Evolutionary conservation across 2,113 vertebrate genomes (phyloP), one percentile per base, ranked within the genome.

Genomic region (Epinephelus lanceolatus): DNA sequence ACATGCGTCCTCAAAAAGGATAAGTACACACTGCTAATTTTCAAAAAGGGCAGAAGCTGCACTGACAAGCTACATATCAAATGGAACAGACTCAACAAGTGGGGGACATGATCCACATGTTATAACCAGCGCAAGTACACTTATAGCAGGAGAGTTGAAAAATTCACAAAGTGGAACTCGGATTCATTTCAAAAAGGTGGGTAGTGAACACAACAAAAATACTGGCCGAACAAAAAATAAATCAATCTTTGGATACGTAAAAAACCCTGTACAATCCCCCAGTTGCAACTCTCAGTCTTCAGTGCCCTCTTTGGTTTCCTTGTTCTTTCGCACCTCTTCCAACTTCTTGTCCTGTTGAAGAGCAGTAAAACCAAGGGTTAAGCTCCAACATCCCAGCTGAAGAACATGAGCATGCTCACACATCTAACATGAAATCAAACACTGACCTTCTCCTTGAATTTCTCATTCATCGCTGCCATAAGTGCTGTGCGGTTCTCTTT

Each of bases 281-380:
- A 7, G 25, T 92, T 83, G 83, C 77, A 88, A 72, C 85, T 76
- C 88, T 98, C 96, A 88, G 91, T 96, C 95, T 82, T 97, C 97
- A 53, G 80, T 71, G 37, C 80, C 95, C 7, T 98, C 97, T 97
- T 98, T 99, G 95, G 95, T 97, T 90, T 99, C 98, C 96, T 98
- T 99, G 94, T 98, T 98, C 96, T 97, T 99, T 83, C 98, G 94
- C 19, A 99, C 97, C 88, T 99, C 98, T 92, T 99, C 98, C 40
- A 97, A 83, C 63, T 99, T 98, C 96, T 99, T 99, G 92, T 99
- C 98, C 98, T 99, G 71, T 7, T 84, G 77, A 30, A 52, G 8
- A 60, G 52, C 15, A 51, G 11, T 23, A 62, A 68, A 33, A 18
- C 1, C 4, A 19, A 57, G n/a, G 12, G 6, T n/a, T 14, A 17